Conservation (phyloP, 2,888 invertebrate species). For the Vandiemenella viatica region DNA sequence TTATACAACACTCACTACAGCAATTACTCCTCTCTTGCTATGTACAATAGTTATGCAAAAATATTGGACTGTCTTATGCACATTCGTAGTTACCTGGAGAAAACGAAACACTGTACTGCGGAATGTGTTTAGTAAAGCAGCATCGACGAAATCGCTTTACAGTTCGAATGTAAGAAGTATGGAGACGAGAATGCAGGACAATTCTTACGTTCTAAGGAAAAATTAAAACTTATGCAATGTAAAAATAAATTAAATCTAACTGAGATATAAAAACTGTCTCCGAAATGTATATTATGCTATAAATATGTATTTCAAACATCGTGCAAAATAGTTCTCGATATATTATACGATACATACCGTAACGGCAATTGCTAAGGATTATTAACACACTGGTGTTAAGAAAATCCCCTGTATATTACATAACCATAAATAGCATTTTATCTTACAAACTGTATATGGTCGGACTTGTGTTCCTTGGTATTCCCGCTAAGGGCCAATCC, state of each 20-base stretch:
- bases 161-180: neutral
- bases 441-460: slow-evolving; percentile 6
- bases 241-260: neutral
- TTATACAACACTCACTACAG: neutral
- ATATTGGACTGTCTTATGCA: too few relatives aligned
- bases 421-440: slow-evolving; percentile 6
- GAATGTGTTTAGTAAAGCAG: too few relatives aligned
- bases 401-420: too few relatives aligned
- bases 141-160: too few relatives aligned
- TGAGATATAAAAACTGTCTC: neutral
- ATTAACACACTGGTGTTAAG: too few relatives aligned
- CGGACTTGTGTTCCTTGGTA: slow-evolving; percentile 6
- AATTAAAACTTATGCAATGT: neutral
- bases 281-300: neutral
- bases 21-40: neutral
- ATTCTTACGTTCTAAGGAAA: neutral
- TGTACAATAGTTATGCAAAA: neutral
- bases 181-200: neutral
- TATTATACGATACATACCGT: too few relatives aligned
- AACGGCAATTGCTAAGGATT: too few relatives aligned
- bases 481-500: slow-evolving; percentile 2
- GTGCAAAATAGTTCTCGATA: neutral
- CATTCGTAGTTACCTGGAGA: too few relatives aligned
- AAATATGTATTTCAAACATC: neutral
- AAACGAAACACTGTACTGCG: too few relatives aligned